Base-by-base conservation (phyloP, 2,113 vertebrate species). In the Podarcis muralis region DNA sequence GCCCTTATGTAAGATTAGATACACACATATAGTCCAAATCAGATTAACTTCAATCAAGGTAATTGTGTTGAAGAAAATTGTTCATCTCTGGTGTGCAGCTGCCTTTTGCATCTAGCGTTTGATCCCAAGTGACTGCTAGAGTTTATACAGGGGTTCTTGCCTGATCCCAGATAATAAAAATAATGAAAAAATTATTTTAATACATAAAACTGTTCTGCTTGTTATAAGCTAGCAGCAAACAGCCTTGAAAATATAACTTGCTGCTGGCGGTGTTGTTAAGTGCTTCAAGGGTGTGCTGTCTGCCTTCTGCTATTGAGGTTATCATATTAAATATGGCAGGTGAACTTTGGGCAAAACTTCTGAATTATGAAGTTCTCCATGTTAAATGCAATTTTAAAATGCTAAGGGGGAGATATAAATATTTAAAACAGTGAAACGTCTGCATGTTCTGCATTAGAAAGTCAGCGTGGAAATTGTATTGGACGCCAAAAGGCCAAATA, bases 21-120 rank as follows among this genome's bases (percentile, higher is more conserved):
- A 94, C 90, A 94, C 93, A 95, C 82, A 94, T 81, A 94, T 90
- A 94, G 90, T 93, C 94, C 95, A 96, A 96, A 97, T 97, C 95
- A 96, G 96, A 97, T 97, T 96, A 97, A 94, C 93, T 93, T 95
- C 97, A 97, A 97, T 98, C 96, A 97, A 96, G 93, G 96, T 97
- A 97, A 98, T 97, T 97, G 96, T 93, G 88, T 91, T 94, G 90
- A 95, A 97, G 87, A 94, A 95, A 97, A 97, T 95, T 95, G 96
- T 95, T 94, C 94, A 88, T 96, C 95, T 94, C 91, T 91, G 84
- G 85, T 89, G 87, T 95, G 92, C 91, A 96, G 95, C 96, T 97
- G 96, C 89, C 92, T 95, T 96, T 95, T 94, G 92, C 89, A 92
- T 93, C 90, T 93, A 89, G 71, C 68, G 86, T 97, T 97, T 97